Evolutionary conservation across 1,140 invertebrate species (phyloP), one percentile per base, ranked within the genome.

Genomic region (Asobara japonica): DNA sequence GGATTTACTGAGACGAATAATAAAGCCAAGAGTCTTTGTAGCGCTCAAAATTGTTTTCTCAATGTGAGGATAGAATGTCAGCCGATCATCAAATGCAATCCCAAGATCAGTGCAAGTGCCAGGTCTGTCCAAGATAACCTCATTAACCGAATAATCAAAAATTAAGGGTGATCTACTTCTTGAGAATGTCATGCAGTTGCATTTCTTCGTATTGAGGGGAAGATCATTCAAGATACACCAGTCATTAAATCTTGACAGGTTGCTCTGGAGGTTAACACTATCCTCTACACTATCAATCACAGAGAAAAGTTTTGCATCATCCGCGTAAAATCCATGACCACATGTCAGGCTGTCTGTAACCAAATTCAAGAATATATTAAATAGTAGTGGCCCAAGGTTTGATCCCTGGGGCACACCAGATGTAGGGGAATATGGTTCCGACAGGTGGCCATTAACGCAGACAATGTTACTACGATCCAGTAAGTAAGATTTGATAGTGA

Each of bases 341-440:
- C 27, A 27, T 16, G 29, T 45, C 6, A 72, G 65, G 41, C n/a
- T 0, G 66, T n/a, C 8, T n/a, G 65, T 25, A n/a, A 72, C 4
- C 20, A 71, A 71, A 68, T 76, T 71, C 0, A 73, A 68, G 38
- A 73, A 73, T 11, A 73, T 8, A 16, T 45, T 48, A 41, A 76
- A 71, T 7, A 76, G n/a, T 22, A 75, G 45, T 3, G 71, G 74
- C 18, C 74, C 74, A 0, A 75, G 36, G 11, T 71, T 36, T 16
- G 66, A 75, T 2, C 71, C 74, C 48, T 79, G 76, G 7, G 76
- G 72, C 1, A 79, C 72, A 8, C 73, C 72, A 0, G 72, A 76
- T n/a, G 27, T 30, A 13, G 71, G 70, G 8, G 3, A 3, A 5
- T 51, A 33, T 0, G n/a, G 0, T 11, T 33, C 2, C 1, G 74